Conservation (phyloP, 1,140 invertebrate genomes). For the Centruroides vittatus region DNA sequence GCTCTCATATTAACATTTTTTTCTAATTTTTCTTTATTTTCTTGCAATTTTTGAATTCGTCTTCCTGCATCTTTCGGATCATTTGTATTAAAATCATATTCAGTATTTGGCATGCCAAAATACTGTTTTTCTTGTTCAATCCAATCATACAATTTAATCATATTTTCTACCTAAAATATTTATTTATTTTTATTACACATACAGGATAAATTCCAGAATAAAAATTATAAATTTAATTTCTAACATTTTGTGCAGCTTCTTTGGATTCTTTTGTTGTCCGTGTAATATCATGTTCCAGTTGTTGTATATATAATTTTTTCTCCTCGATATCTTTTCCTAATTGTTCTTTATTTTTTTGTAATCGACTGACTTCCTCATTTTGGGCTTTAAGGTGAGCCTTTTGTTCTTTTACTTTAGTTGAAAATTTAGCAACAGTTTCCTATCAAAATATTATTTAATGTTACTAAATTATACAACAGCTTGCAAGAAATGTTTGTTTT, state of each 20-base stretch:
- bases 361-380: constrained; percentile 57
- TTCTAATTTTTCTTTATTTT: constrained; percentile 53
- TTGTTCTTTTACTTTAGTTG: constrained; percentile 50
- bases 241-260: constrained; percentile 33
- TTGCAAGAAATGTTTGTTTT: too few species aligned
- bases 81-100: constrained; percentile 39
- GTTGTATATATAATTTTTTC: constrained; percentile 57
- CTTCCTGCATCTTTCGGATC: constrained; percentile 42
- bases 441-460: constrained; percentile 14
- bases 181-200: not conserved
- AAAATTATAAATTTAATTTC: not conserved
- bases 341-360: constrained; percentile 42
- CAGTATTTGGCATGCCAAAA: constrained; percentile 51
- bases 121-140: constrained; percentile 60
- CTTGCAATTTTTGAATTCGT: constrained; percentile 46
- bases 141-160: constrained; percentile 50
- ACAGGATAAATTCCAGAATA: not conserved
- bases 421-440: constrained; percentile 36
- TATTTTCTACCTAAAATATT: constrained; percentile 31
- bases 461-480: too few species aligned
- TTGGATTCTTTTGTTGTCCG: constrained; percentile 32
- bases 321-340: constrained; percentile 32
- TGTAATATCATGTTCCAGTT: constrained; percentile 48
- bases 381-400: constrained; percentile 57
- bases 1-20: constrained; percentile 69